Percentiles rank a stretch among this genome's conserved stretches.
phyloP scores from a whole-genome alignment of 2,113 vertebrate genomes.

The Malurus alboscapulatus region DNA sequence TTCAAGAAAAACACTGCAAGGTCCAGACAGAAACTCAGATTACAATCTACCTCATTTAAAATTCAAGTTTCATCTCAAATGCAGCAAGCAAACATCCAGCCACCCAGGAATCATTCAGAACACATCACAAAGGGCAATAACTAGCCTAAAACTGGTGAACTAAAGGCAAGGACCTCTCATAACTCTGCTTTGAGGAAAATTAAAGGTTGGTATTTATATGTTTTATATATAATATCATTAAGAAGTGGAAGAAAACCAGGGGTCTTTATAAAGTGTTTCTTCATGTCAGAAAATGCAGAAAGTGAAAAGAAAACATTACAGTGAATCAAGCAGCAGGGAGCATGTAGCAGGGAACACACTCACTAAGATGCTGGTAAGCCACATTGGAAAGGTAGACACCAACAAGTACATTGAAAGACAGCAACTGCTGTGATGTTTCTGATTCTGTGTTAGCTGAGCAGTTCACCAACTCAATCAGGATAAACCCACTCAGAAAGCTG shows the following conservation, averaged over 20 bases:
- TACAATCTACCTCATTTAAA: constrained; percentile 8
- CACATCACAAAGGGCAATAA: background rate
- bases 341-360: background rate
- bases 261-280: background rate
- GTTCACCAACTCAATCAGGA: background rate
- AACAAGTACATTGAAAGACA: background rate
- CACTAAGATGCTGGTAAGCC: background rate
- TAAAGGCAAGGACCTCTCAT: background rate
- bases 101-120: background rate
- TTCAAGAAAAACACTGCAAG: background rate
- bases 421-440: background rate
- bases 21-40: constrained; percentile 10
- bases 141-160: background rate
- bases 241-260: background rate
- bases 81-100: constrained; percentile 10
- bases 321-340: constrained; percentile 21
- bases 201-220: background rate
- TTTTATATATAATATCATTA: background rate
- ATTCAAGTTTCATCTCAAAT: constrained; percentile 26
- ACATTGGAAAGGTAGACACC: background rate
- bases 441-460: background rate
- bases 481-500: background rate
- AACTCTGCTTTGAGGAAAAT: background rate
- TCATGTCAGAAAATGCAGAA: background rate
- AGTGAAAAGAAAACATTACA: background rate